These are phyloP conservation scores for Sterrhoptilus dennistouni DNA, from an alignment of 2,113 vertebrate genomes.

Conservation along the genomic window DNA sequence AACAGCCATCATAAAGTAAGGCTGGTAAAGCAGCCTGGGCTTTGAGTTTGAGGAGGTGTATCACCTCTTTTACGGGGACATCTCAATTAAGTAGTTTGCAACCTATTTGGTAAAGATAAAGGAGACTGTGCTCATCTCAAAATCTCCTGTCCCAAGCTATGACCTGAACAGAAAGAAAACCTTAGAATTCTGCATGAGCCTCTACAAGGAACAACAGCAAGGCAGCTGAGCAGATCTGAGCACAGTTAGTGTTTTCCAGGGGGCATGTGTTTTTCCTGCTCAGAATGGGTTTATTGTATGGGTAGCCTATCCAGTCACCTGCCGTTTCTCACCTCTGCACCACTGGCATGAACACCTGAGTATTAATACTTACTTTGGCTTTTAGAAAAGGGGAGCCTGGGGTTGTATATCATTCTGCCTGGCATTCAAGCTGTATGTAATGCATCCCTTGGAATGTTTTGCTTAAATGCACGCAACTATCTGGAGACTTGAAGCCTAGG, in stretches of 20 bases:
- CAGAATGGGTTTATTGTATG: neutral
- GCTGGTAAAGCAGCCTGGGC: neutral
- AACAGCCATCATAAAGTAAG: neutral
- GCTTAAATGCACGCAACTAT: neutral
- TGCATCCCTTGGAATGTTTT: slow-evolving; percentile 34
- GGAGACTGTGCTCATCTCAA: neutral
- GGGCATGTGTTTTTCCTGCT: neutral
- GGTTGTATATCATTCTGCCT: neutral
- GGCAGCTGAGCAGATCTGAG: neutral
- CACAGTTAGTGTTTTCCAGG: neutral
- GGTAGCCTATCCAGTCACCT: neutral
- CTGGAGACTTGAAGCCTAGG: neutral
- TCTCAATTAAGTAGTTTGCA: neutral
- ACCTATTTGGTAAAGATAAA: neutral
- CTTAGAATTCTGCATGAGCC: neutral
- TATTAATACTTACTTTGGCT: neutral
- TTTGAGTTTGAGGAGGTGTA: neutral
- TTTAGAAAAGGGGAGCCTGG: neutral
- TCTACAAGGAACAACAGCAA: accelerated
- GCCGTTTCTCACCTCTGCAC: neutral
- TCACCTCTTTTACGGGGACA: neutral
- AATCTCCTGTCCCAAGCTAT: neutral
- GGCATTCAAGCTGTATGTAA: slow-evolving; percentile 9
- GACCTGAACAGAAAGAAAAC: neutral
- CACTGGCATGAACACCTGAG: neutral